These are phyloP conservation scores for Drosophila micromelanica DNA, from an alignment of 1,140 invertebrate species.

Conservation along the genomic window DNA sequence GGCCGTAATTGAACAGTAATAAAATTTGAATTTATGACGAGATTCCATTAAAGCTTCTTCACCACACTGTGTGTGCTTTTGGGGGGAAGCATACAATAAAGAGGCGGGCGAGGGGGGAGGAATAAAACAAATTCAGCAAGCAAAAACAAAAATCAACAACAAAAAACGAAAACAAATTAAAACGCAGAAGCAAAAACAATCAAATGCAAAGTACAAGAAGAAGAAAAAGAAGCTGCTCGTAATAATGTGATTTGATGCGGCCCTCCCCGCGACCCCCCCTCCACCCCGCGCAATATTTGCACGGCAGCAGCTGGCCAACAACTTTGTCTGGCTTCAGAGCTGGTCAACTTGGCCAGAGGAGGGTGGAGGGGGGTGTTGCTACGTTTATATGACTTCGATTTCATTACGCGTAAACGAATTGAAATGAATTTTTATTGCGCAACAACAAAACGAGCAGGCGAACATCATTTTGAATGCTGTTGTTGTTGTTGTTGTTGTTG, in stretches of 20 bases:
- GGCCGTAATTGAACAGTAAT: conserved; percentile 80
- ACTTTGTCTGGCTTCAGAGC: conserved; percentile 67
- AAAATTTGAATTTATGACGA: conserved; percentile 84
- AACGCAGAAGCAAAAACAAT: conserved; percentile 53
- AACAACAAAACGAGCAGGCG: conserved; percentile 52
- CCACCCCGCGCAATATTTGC: conserved; percentile 15
- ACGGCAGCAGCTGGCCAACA: conserved; percentile 69
- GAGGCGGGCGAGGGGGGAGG: conserved; percentile 28
- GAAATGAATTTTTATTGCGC: conserved; percentile 82
- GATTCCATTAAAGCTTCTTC: conserved; percentile 84
- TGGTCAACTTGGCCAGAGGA: conserved; percentile 30
- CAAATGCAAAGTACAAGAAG: conserved; percentile 47
- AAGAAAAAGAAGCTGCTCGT: conserved; percentile 53
- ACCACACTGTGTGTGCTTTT: conserved; percentile 52
- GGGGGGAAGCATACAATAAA: conserved; percentile 55
- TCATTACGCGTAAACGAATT: conserved; percentile 82
- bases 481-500: conserved; percentile 17
- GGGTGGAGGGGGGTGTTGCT: not conserved
- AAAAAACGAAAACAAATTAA: conserved; percentile 22
- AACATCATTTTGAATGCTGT: conserved; percentile 29
- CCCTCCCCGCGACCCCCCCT: not conserved
- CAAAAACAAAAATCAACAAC: conserved; percentile 51
- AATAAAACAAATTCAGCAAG: conserved; percentile 54
- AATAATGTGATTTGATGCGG: conserved; percentile 77
- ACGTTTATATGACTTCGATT: conserved; percentile 79